Percentiles rank a stretch among this genome's conserved stretches.
These are phyloP conservation scores for Pseudachorutes palmiensis DNA, from an alignment of 1,140 invertebrate species.

Conservation along the genomic window DNA sequence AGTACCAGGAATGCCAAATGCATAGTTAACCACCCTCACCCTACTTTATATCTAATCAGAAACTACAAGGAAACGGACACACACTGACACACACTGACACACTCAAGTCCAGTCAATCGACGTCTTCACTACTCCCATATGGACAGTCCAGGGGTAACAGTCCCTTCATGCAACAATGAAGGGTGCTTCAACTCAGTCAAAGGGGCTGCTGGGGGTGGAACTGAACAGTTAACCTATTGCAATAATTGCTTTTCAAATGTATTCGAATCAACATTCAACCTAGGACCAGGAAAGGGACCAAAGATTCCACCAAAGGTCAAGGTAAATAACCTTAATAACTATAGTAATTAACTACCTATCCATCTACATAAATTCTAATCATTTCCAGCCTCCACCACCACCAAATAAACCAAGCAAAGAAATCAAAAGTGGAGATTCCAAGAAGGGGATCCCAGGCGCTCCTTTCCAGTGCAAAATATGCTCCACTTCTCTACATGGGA, in stretches of 20 bases:
- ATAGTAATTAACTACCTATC: too few species aligned
- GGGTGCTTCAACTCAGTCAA: constrained; percentile 16
- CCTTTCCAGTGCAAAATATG: constrained; percentile 10
- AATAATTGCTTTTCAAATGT: constrained; percentile 14
- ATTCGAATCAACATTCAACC: constrained; percentile 3
- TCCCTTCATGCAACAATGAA: background rate
- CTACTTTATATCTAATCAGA: too few species aligned
- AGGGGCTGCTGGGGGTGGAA: background rate
- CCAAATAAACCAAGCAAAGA: constrained; percentile 17
- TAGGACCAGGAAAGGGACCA: background rate
- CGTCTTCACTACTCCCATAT: background rate
- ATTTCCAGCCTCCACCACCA: constrained; percentile 15
- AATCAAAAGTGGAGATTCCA: constrained; percentile 7
- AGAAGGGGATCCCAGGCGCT: constrained; percentile 3
- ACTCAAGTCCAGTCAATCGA: background rate
- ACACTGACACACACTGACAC: too few species aligned
- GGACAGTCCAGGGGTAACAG: background rate
- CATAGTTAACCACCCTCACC: too few species aligned
- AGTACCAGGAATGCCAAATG: too few species aligned
- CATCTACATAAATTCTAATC: background rate
- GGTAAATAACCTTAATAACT: constrained; percentile 11
- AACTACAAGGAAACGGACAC: too few species aligned
- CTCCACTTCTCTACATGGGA: background rate
- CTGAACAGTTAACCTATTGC: constrained; percentile 15
- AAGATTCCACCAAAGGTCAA: constrained; percentile 1